These are phyloP conservation scores for Phyllopteryx taeniolatus DNA, from an alignment of 2,113 vertebrate genomes.

Conservation along the genomic window DNA sequence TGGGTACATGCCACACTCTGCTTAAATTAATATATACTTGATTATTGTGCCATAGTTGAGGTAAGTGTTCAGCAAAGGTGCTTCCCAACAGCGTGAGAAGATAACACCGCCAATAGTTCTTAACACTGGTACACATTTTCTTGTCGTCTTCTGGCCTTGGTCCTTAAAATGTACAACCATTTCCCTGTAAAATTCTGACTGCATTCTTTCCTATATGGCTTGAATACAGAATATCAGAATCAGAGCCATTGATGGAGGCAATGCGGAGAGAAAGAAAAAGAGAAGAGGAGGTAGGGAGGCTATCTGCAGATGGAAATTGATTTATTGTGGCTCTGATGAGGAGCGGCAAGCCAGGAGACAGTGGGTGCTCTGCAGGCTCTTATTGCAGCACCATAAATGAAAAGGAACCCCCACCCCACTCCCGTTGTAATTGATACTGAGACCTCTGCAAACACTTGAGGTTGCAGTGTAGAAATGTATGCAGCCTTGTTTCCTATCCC, in stretches of 20 bases:
- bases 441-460: conserved; percentile 60
- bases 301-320: conserved; percentile 73
- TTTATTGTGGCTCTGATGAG: conserved; percentile 77
- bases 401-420: conserved; percentile 46
- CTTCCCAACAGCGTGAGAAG: conserved; percentile 35
- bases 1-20: background rate
- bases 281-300: conserved; percentile 36
- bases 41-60: conserved; percentile 18
- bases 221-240: background rate
- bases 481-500: conserved; percentile 56
- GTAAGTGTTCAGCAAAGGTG: conserved; percentile 49
- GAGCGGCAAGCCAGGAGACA: conserved; percentile 69
- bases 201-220: background rate
- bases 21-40: conserved; percentile 10
- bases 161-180: background rate
- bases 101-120: conserved; percentile 56
- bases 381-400: conserved; percentile 70
- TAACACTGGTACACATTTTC: background rate
- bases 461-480: conserved; percentile 58
- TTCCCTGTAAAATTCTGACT: background rate
- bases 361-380: conserved; percentile 62
- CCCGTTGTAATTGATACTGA: conserved; percentile 70
- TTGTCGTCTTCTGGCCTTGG: background rate
- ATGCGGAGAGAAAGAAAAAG: conserved; percentile 49
- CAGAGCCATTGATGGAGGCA: conserved; percentile 14